A percentile compares a stretch with the other conserved stretches of the same genome.
phyloP scores from a whole-genome alignment of 2,888 invertebrate genomes.

The Cantharis lateralis region DNA sequence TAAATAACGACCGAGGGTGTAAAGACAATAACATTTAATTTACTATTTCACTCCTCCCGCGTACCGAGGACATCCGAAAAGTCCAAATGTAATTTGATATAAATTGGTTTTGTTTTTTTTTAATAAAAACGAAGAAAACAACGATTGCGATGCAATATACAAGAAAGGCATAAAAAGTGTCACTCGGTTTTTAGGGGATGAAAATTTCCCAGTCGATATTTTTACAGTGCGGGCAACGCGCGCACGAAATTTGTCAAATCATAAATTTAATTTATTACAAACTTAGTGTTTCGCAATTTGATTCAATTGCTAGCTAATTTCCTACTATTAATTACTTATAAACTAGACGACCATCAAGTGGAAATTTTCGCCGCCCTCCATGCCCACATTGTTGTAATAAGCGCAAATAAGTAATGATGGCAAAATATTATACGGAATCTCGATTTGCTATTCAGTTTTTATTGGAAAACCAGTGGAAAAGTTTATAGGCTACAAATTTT shows the following conservation, averaged over 20 bases:
- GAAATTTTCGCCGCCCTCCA: not conserved
- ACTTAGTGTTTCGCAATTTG: constrained; percentile 8
- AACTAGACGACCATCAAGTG: not conserved
- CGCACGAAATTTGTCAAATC: constrained; percentile 6
- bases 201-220: not conserved
- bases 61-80: not conserved
- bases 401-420: not conserved
- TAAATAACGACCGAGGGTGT: not conserved
- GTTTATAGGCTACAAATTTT: not conserved
- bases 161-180: not conserved
- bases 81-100: not conserved
- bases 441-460: not conserved
- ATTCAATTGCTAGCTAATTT: constrained; percentile 15
- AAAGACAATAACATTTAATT: not conserved
- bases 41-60: not conserved
- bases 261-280: constrained; percentile 15
- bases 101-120: not conserved
- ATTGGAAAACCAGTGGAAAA: not conserved
- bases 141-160: not conserved
- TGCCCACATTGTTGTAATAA: not conserved
- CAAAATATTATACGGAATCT: not conserved
- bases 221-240: not conserved
- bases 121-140: not conserved
- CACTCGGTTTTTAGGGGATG: not conserved
- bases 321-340: constrained; percentile 5